Percentiles rank a stretch among this genome's conserved stretches.
Evolutionary conservation across 2,113 vertebrate species (phyloP).

Genomic region (Riparia riparia): DNA sequence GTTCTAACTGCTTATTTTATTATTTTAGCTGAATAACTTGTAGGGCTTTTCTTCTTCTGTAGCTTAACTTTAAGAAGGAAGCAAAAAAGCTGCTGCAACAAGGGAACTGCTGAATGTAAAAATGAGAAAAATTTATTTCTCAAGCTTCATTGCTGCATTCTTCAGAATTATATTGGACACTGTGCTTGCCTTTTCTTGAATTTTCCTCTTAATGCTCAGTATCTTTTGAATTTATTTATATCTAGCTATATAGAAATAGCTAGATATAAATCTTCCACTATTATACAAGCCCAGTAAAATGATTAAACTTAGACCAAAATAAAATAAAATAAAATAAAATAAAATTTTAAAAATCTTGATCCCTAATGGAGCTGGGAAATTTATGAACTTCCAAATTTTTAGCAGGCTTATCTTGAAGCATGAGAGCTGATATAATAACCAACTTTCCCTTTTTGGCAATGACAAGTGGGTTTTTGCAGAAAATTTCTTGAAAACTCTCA

Average conservation of each 20-base stretch:
- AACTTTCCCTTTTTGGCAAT: not conserved
- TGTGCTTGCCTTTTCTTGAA: not conserved
- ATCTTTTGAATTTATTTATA: not conserved
- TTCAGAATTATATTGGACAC: not conserved
- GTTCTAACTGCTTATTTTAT: not conserved
- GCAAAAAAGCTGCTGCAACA: not conserved
- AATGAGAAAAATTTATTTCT: not conserved
- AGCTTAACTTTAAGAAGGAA: not conserved
- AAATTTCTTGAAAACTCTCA: not conserved
- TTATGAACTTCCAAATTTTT: not conserved
- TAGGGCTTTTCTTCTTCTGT: not conserved
- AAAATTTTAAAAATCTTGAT: not conserved
- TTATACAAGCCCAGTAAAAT: not conserved
- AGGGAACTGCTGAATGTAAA: not conserved
- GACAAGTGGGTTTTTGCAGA: not conserved
- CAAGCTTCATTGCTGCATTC: not conserved
- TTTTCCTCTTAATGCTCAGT: not conserved
- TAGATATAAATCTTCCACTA: not conserved
- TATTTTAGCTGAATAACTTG: not conserved
- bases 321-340: no score
- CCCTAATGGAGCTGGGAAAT: not conserved
- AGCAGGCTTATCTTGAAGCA: not conserved
- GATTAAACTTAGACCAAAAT: not conserved
- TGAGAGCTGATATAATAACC: not conserved
- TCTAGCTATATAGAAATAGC: not conserved